Conservation (phyloP, 2,797 vertebrate genomes). For the Alosa sapidissima region DNA sequence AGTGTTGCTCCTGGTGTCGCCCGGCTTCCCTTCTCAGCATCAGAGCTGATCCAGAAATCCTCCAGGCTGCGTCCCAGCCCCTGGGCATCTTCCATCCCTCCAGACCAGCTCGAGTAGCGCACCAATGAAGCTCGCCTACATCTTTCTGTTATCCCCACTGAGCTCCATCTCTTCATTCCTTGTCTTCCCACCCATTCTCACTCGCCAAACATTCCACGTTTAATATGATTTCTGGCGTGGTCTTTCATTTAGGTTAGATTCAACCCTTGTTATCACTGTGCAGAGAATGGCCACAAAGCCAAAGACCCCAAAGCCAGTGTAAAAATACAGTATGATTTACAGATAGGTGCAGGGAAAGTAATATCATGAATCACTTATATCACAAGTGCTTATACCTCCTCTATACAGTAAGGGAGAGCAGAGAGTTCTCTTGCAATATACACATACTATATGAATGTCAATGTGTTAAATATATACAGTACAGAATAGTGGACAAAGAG, state of each 20-base stretch:
- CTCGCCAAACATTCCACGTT: not conserved
- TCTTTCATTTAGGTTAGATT: not conserved
- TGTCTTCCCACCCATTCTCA: not conserved
- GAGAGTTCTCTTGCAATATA: not conserved
- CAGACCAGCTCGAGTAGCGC: not conserved
- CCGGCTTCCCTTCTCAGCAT: no score
- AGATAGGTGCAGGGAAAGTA: no score
- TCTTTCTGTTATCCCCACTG: not conserved
- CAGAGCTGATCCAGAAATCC: not conserved
- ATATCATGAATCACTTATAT: no score
- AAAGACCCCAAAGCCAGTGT: not conserved
- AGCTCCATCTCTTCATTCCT: not conserved
- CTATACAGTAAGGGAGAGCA: not conserved
- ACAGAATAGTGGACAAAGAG: not conserved
- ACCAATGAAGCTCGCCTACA: not conserved
- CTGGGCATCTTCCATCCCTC: not conserved
- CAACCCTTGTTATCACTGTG: not conserved
- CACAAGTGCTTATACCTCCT: no score
- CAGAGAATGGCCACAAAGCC: not conserved
- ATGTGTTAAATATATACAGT: no score
- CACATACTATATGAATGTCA: no score
- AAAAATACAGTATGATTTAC: no score
- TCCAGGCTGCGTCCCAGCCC: not conserved
- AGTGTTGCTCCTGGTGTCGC: not conserved
- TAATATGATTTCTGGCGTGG: not conserved